Conservation (phyloP, 2,797 vertebrate genomes). For the Neomorphus geoffroyi region DNA sequence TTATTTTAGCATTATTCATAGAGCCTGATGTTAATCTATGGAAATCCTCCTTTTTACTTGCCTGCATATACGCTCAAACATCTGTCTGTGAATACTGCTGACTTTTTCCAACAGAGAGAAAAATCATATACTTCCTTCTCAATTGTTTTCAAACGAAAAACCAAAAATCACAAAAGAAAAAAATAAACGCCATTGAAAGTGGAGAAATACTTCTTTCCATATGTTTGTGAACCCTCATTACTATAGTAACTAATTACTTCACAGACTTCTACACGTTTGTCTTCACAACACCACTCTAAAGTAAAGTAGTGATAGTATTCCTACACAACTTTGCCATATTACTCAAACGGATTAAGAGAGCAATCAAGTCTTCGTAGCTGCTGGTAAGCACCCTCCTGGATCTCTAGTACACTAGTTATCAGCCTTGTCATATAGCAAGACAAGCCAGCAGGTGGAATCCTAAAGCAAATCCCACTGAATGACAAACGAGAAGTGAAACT, state of each 20-base stretch:
- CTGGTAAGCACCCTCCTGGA: neutral
- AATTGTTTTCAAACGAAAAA: neutral
- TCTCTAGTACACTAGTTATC: neutral
- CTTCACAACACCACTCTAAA: neutral
- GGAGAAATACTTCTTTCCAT: neutral
- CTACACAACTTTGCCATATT: neutral
- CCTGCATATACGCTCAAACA: neutral
- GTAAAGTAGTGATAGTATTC: neutral
- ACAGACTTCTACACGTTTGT: accelerated
- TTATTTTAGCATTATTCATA: neutral
- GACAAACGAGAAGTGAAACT: neutral
- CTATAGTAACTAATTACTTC: neutral
- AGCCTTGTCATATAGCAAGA: neutral
- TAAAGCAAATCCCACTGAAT: neutral
- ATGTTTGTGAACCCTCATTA: neutral
- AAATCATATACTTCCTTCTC: neutral
- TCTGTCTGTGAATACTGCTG: neutral
- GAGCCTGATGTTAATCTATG: neutral
- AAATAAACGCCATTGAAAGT: neutral
- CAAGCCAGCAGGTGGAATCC: neutral
- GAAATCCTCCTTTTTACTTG: neutral
- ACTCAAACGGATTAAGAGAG: neutral
- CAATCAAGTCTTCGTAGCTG: neutral
- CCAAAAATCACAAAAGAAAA: neutral
- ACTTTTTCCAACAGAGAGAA: neutral